A percentile compares a stretch with the other conserved stretches of the same genome.
Evolutionary conservation across 1,140 invertebrate species (phyloP).

Genomic region (Temnothorax nylanderi): DNA sequence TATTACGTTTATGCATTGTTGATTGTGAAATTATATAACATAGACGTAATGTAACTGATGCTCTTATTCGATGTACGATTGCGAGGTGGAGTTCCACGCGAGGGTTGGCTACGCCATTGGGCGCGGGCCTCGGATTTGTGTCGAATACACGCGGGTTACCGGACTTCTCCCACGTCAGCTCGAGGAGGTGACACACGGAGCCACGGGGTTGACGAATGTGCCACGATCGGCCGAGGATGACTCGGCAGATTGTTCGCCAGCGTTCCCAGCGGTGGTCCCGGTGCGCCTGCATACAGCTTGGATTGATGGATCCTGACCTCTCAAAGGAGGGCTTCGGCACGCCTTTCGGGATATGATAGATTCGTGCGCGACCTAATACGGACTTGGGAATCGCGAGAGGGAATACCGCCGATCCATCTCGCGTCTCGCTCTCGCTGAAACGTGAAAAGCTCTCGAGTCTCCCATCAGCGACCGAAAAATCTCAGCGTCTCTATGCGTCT

Average conservation of each 20-base stretch:
- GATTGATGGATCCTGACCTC: constrained; percentile 71
- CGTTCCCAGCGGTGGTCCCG: constrained; percentile 75
- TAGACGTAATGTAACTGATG: too few species aligned
- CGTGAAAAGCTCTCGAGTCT: background rate
- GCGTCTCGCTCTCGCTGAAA: background rate
- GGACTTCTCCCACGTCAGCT: constrained; percentile 28
- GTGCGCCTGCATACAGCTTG: constrained; percentile 42
- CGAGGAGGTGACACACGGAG: constrained; percentile 53
- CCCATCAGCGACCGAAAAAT: background rate
- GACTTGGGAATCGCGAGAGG: constrained; percentile 52
- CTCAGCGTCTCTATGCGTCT: background rate
- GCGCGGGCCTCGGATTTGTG: background rate
- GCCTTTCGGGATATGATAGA: constrained; percentile 71
- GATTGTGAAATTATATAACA: too few species aligned
- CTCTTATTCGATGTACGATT: too few species aligned
- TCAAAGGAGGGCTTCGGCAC: constrained; percentile 69
- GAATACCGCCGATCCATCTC: background rate
- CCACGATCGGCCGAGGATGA: constrained; percentile 70
- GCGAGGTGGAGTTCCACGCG: background rate
- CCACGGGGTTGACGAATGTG: constrained; percentile 73
- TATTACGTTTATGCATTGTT: too few species aligned
- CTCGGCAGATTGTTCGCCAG: constrained; percentile 72
- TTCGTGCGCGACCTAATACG: constrained; percentile 62
- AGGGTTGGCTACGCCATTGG: background rate
- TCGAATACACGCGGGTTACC: background rate